Conservation (phyloP, 2,113 vertebrate species). For the Danionella cerebrum region DNA sequence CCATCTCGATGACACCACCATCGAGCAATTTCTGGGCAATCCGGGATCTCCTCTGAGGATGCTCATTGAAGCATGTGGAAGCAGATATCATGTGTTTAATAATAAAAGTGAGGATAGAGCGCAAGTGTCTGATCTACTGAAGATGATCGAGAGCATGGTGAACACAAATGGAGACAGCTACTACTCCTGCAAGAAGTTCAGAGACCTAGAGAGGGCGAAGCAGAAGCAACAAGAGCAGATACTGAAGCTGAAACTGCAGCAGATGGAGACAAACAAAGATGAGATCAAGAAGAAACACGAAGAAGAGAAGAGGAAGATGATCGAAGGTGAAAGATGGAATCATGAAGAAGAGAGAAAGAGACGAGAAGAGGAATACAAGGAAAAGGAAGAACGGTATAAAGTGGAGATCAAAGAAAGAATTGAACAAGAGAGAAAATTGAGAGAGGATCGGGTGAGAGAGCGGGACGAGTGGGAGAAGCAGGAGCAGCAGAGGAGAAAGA, state of each 20-base stretch:
- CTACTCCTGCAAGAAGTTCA: background rate
- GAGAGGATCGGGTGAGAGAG: background rate
- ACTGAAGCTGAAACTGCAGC: background rate
- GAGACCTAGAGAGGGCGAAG: background rate
- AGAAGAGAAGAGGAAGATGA: background rate
- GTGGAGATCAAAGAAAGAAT: background rate
- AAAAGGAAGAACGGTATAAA: background rate
- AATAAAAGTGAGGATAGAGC: background rate
- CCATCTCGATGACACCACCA: rapidly evolving
- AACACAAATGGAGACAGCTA: background rate
- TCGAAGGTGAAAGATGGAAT: background rate
- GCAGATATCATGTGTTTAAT: background rate
- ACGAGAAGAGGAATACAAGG: background rate
- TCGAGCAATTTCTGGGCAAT: background rate
- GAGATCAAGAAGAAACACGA: background rate
- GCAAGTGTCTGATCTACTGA: background rate
- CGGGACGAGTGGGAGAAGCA: background rate
- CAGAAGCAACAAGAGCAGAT: background rate
- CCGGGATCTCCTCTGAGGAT: background rate
- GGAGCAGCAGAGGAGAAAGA: background rate
- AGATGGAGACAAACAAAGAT: no score
- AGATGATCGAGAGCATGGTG: background rate
- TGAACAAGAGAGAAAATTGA: background rate
- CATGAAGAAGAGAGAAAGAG: background rate
- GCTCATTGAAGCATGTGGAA: background rate